Base-by-base conservation (phyloP, 2,797 vertebrate species). In the Mus minutoides region DNA sequence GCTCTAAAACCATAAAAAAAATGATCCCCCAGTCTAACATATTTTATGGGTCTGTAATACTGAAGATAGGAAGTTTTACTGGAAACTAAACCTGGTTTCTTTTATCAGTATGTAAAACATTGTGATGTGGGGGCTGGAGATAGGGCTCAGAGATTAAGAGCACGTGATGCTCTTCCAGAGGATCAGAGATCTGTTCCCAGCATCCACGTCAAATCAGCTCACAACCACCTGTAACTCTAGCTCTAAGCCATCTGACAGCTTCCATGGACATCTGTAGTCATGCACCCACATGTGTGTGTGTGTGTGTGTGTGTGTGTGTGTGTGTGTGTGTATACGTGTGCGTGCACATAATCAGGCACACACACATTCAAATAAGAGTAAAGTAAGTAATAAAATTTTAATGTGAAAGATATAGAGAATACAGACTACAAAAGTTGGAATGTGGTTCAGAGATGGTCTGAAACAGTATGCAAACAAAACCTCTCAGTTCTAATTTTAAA, bases 401-500 rank as follows among this genome's bases (percentile, higher is more conserved):
- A 90, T 90, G 78, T 29, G 17, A 76, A 89, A 82, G 87, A 40
- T 77, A 40, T 56, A 71, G 31, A 95, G 58, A 93, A 95, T 31
- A 90, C 24, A 87, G 49, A 54, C 14, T 93, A 67, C 1, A 78
- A 91, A 95, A 82, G 76, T 82, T 92, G 56, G 26, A 94, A 90
- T 92, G n/a, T 49, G 62, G n/a, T 52, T 86, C 60, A 93, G 91
- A 97, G 69, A 86, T 86, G 4, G 8, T 3, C 56, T 46, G 58
- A 95, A 94, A 79, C 22, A 64, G 43, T 83, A 82, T 40, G 40
- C 79, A 82, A 40, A 60, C 2, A 29, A 82, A 82, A 40, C 13
- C 67, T 95, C 60, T 26, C 54, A 75, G 31, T 92, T 95, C 93
- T 94, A 88, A 43, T 34, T 93, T 93, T 94, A 5, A 10, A 71